Base-by-base conservation (phyloP, 2,888 invertebrate species). In the Meganola albula region DNA sequence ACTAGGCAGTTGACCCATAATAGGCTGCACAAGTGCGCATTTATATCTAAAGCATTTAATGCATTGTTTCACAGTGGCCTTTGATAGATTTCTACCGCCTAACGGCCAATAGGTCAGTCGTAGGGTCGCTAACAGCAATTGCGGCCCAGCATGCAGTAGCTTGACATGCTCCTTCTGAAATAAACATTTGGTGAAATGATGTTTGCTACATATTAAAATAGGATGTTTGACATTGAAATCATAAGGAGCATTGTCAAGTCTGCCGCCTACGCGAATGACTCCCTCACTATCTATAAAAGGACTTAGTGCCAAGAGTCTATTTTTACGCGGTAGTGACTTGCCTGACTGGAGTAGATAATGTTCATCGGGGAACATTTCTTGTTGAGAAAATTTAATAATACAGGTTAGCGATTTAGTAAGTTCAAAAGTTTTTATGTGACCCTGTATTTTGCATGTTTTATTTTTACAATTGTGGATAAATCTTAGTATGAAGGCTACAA, bases 1-100 rank as follows among this genome's bases (percentile, higher is more conserved):
- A 12, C 5, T 6, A 7, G 31, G 31, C 3, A 32, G 14, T 21
- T 32, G 26, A 14, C 31, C 31, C 26, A 31, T 31, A 9, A 31
- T 24, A 9, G 24, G 24, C 10, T 31, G 31, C 4, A 24, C 12
- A 18, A 12, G 24, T 31, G 12, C 12, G 7, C n/a, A 8, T 4
- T 18, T 24, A 7, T n/a, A 24, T 18, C 31, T 31, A 7, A 18
- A 24, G 9, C 31, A 31, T 18, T 18, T 24, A 1, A 31, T 2
- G 9, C 31, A 24, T 31, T 31, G 9, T 2, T 18, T 31, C 6
- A 24, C 31, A 7, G 14, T 13, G 7, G 14, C 4, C n/a, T 13
- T 22, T 7, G 28, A 12, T 12, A 29, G 22, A 4, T 29, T 22
- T 12, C 28, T 29, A 23, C 28, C 28, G 1, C 22, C 21, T 27